These are phyloP conservation scores for Phyllostomus discolor DNA, from an alignment of 2,113 vertebrate species.

Conservation along the genomic window DNA sequence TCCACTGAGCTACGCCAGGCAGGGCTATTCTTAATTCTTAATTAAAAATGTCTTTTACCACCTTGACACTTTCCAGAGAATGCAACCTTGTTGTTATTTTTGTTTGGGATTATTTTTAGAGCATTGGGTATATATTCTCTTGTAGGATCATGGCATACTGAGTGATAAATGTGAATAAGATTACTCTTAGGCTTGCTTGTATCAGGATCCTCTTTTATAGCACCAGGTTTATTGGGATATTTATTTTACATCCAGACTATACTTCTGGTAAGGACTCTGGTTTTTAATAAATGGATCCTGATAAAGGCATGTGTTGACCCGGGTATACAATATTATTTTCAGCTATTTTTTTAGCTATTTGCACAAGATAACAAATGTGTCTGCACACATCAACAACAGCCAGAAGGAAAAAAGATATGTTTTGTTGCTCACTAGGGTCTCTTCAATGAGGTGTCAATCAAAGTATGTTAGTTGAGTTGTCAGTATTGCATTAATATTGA, in stretches of 20 bases:
- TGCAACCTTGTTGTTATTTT: neutral
- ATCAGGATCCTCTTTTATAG: neutral
- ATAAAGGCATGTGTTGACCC: neutral
- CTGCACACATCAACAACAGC: neutral
- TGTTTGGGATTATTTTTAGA: neutral
- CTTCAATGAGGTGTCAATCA: constrained; percentile 28
- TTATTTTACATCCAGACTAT: neutral
- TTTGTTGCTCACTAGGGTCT: neutral
- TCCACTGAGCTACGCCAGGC: no score
- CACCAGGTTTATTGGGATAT: neutral
- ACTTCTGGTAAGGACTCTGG: neutral
- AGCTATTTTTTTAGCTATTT: neutral
- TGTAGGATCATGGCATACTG: neutral
- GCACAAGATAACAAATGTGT: neutral
- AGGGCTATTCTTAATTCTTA: neutral
- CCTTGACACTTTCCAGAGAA: neutral
- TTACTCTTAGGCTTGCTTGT: neutral
- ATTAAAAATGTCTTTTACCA: neutral
- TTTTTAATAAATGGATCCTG: neutral
- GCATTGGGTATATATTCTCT: neutral
- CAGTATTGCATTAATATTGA: constrained; percentile 15
- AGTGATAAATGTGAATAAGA: neutral
- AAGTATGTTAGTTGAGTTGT: constrained; percentile 11
- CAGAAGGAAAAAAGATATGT: neutral
- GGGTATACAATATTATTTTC: neutral